Conservation (phyloP, 1,140 invertebrate genomes). For the Lethrus apterus region DNA sequence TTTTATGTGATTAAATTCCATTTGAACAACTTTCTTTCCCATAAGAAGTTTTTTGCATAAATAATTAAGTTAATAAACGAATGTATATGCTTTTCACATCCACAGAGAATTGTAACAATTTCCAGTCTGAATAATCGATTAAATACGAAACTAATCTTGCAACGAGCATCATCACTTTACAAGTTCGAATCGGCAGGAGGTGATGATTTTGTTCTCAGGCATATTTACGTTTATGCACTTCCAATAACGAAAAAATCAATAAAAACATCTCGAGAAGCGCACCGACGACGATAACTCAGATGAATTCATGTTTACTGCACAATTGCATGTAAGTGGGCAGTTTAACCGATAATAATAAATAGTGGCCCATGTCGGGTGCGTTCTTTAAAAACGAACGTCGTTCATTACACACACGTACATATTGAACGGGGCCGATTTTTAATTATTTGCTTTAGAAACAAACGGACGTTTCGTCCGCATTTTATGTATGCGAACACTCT, state of each 20-base stretch:
- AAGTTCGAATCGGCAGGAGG: conserved; percentile 7
- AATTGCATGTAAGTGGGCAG: conserved; percentile 27
- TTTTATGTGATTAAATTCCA: no score
- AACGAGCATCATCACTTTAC: no score
- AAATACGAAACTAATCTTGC: no score
- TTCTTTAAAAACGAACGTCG: background rate
- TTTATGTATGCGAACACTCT: background rate
- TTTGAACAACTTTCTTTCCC: no score
- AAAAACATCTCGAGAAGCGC: conserved; percentile 19
- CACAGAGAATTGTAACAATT: no score
- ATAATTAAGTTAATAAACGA: no score
- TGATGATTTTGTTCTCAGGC: conserved; percentile 1
- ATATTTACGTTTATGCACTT: conserved; percentile 12
- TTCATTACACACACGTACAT: background rate
- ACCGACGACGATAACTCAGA: conserved; percentile 23
- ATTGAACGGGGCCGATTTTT: background rate
- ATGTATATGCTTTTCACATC: no score
- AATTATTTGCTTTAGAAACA: no score
- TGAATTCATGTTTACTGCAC: conserved; percentile 28
- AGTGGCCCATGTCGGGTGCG: background rate
- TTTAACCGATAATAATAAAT: conserved; percentile 24
- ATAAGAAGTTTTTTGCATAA: no score
- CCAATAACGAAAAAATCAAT: conserved; percentile 22
- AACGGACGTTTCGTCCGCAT: background rate
- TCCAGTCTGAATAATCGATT: no score